Conservation (phyloP, 1,140 invertebrate species). For the Meloidogyne chitwoodi region DNA sequence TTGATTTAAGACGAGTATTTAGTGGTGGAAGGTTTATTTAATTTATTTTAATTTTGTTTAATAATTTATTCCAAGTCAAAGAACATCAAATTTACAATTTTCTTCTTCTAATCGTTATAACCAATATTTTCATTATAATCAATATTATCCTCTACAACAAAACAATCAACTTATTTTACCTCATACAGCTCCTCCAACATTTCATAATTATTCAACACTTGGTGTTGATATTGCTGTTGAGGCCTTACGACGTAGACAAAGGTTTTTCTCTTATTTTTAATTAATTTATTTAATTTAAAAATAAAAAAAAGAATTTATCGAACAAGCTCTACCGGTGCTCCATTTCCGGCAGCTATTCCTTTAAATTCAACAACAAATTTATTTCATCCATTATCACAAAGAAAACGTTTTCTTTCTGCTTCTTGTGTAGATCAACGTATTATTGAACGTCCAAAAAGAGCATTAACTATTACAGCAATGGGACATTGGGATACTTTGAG, state of each 20-base stretch:
- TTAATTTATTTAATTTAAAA: neutral
- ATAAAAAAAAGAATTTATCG: neutral
- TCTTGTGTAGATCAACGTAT: slow-evolving; percentile 10
- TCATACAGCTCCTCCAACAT: slow-evolving; percentile 8
- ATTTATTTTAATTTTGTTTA: neutral
- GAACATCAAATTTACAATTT: neutral
- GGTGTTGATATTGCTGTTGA: slow-evolving; percentile 21
- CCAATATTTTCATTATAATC: neutral
- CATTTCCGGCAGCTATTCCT: slow-evolving; percentile 16
- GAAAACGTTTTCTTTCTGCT: slow-evolving; percentile 9
- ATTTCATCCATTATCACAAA: neutral
- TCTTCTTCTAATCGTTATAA: neutral
- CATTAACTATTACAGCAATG: slow-evolving; percentile 14
- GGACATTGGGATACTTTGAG: slow-evolving; percentile 19
- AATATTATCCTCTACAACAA: neutral
- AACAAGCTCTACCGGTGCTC: slow-evolving; percentile 5
- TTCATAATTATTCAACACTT: neutral
- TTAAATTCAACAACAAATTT: neutral
- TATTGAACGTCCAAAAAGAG: slow-evolving; percentile 3
- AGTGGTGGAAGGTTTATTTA: slow-evolving; percentile 16
- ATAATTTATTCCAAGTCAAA: neutral
- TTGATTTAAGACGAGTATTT: slow-evolving; percentile 29
- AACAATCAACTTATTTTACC: neutral
- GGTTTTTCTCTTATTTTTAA: neutral
- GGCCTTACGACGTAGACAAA: slow-evolving; percentile 9